A percentile compares a stretch with the other conserved stretches of the same genome.
Evolutionary conservation across 2,797 vertebrate genomes (phyloP).

Genomic region (Crypturellus tataupa): DNA sequence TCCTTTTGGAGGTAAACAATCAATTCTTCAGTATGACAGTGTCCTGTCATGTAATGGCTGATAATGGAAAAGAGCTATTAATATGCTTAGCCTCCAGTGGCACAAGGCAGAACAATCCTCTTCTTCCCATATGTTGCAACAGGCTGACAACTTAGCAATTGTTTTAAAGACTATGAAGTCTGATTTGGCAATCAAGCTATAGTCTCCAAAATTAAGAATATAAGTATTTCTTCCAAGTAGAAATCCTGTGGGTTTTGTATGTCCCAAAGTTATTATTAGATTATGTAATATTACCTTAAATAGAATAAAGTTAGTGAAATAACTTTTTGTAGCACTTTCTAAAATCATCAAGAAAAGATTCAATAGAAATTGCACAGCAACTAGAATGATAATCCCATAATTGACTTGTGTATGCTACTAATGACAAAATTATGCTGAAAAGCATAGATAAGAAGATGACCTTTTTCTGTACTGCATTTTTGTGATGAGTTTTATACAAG

Average conservation of each 20-base stretch:
- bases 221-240: background rate
- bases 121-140: conserved; percentile 39
- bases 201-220: background rate
- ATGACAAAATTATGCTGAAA: background rate
- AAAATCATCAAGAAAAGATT: background rate
- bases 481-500: background rate
- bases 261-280: background rate
- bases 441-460: background rate
- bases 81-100: conserved; percentile 68
- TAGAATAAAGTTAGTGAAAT: background rate
- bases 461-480: background rate
- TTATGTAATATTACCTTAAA: background rate
- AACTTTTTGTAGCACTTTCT: background rate
- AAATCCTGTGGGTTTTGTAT: background rate
- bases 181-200: background rate
- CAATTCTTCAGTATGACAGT: conserved; percentile 72
- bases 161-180: conserved; percentile 10
- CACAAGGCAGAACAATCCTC: conserved; percentile 57
- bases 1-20: conserved; percentile 67
- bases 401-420: background rate
- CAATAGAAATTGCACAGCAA: background rate
- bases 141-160: conserved; percentile 27
- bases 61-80: conserved; percentile 70
- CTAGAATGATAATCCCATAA: background rate
- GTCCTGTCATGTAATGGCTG: conserved; percentile 69